These are phyloP conservation scores for Falco cherrug DNA, from an alignment of 2,797 vertebrate species.

Conservation along the genomic window DNA sequence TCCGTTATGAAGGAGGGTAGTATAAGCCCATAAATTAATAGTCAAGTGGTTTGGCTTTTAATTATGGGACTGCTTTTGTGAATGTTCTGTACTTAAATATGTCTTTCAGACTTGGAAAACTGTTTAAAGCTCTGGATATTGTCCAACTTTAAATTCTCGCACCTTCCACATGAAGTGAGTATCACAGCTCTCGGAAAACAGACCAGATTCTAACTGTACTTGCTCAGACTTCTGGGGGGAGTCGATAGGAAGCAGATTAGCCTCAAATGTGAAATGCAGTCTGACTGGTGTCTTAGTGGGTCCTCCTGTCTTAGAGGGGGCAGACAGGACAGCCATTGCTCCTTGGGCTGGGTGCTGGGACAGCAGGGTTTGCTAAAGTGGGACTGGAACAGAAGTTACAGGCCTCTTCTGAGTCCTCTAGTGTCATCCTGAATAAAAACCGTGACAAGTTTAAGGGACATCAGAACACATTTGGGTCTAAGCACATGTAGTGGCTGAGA, in stretches of 20 bases:
- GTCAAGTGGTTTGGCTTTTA: not conserved
- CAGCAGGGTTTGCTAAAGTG: not conserved
- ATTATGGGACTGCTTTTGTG: not conserved
- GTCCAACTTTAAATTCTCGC: not conserved
- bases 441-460: not conserved
- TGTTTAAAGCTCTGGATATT: not conserved
- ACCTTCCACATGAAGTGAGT: not conserved
- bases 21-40: not conserved
- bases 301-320: not conserved
- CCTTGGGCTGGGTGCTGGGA: not conserved
- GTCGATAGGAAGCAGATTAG: not conserved
- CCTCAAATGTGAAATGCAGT: not conserved
- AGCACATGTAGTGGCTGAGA: not conserved
- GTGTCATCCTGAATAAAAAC: rapidly evolving
- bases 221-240: not conserved
- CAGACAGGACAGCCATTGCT: not conserved
- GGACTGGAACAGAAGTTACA: not conserved
- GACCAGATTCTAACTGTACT: not conserved
- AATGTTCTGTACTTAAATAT: not conserved
- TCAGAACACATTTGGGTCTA: not conserved
- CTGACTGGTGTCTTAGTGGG: not conserved
- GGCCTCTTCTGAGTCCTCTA: rapidly evolving
- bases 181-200: not conserved
- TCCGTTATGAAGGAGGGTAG: not conserved
- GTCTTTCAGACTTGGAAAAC: not conserved